Evolutionary conservation across 2,113 vertebrate genomes (phyloP), one percentile per base, ranked within the genome.

Genomic region (Xiphias gladius): DNA sequence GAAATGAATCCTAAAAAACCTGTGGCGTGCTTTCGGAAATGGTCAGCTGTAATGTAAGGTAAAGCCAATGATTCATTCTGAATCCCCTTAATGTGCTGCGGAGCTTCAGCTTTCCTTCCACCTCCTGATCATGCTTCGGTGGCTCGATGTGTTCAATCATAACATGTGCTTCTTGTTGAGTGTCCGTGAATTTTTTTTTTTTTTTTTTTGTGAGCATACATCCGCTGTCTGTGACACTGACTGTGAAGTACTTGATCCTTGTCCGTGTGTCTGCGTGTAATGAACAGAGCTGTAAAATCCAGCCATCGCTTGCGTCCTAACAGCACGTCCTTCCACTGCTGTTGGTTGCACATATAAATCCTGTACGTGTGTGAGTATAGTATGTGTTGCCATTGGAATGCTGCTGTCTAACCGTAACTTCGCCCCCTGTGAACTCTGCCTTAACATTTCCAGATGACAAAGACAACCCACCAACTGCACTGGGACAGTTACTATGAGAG

Each of bases 401-500:
- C 88, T 93, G 57, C 83, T 91, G 12, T 93, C 92, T 97, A 96
- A 97, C 90, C 80, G 46, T 90, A 87, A 91, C 88, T 94, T 88
- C 39, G 58, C 82, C 59, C 55, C 80, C 14, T 91, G 84, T 97
- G 82, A 96, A 94, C 96, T 96, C 96, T 97, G 91, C 95, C 95
- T 96, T 95, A 86, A 95, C 95, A 78, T 88, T 98, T 98, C 95
- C 97, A 99, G 98, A 98, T 97, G 96, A 96, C 96, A 96, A 97
- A 97, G 96, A 97, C 95, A 96, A 94, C 94, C 82, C 96, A 93
- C 88, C 97, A 96, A 93, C 95, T 93, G 93, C 97, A 96, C 94
- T 99, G 98, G 98, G 97, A 98, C 95, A 96, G 92, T 97, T 97
- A 96, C 97, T 96, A 93, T 97, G 97, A 99, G 87, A 96, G 96